These are phyloP conservation scores for Polia nebulosa DNA, from an alignment of 2,888 invertebrate genomes.

Conservation along the genomic window DNA sequence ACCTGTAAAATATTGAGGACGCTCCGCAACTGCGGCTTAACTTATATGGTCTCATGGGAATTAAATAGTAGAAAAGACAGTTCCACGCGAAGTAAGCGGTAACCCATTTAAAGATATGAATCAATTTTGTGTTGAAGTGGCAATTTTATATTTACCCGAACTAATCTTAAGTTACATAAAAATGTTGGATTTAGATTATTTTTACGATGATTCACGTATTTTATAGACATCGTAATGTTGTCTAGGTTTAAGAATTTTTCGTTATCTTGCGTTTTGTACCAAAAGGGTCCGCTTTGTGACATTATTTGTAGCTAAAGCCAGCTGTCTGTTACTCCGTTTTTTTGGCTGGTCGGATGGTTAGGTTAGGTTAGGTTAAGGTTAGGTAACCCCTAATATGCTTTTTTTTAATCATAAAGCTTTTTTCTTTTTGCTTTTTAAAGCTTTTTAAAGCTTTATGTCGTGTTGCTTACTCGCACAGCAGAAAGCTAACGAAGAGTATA, in stretches of 20 bases:
- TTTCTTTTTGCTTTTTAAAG: neutral
- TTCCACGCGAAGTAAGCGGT: constrained; percentile 50
- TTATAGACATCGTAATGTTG: constrained; percentile 11
- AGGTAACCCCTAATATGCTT: too few species aligned
- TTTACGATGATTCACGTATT: constrained; percentile 25
- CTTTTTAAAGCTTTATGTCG: neutral
- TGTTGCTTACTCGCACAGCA: neutral
- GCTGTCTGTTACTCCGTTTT: neutral
- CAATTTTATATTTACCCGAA: constrained; percentile 19
- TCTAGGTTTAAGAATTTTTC: constrained; percentile 24
- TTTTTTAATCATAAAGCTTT: neutral
- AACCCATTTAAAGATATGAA: constrained; percentile 31
- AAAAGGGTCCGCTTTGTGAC: constrained; percentile 6
- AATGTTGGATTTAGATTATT: constrained; percentile 31
- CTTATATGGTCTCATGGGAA: constrained; percentile 77
- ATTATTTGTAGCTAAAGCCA: constrained; percentile 5
- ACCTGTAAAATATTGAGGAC: constrained; percentile 83
- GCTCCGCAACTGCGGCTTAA: constrained; percentile 76
- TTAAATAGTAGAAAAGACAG: constrained; percentile 68
- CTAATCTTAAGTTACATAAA: constrained; percentile 12
- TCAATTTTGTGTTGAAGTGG: constrained; percentile 24
- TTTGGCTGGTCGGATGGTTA: constrained; percentile 4
- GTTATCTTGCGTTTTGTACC: constrained; percentile 10
- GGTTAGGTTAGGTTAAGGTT: constrained; percentile 5
- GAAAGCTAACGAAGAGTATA: neutral